These are phyloP conservation scores for Phasia obesa DNA, from an alignment of 2,888 invertebrate species.

Conservation along the genomic window DNA sequence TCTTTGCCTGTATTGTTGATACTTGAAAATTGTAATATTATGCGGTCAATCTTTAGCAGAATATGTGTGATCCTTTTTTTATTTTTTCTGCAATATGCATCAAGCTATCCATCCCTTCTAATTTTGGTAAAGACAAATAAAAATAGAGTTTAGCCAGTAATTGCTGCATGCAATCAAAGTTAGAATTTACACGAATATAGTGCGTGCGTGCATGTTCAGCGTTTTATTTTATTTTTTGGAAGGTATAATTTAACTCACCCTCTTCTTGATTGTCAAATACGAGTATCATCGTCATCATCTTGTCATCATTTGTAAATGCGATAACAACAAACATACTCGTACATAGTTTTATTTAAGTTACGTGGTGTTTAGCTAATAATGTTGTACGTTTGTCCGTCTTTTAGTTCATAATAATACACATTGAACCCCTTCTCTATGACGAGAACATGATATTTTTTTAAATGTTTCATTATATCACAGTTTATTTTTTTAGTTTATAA, in stretches of 20 bases:
- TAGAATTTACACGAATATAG: constrained; percentile 14
- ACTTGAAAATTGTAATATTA: constrained; percentile 42
- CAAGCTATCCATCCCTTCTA: constrained; percentile 14
- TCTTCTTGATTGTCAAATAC: constrained; percentile 33
- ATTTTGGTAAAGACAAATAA: constrained; percentile 27
- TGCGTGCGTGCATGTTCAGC: constrained; percentile 4
- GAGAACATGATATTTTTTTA: constrained; percentile 39
- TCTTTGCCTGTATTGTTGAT: constrained; percentile 4
- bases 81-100: not conserved
- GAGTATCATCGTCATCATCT: constrained; percentile 26
- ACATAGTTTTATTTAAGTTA: constrained; percentile 60
- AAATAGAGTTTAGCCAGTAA: constrained; percentile 42
- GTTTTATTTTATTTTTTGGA: constrained; percentile 2
- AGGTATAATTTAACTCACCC: constrained; percentile 54
- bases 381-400: not conserved
- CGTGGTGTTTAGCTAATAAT: constrained; percentile 58
- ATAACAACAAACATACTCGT: constrained; percentile 44
- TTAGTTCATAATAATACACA: constrained; percentile 13
- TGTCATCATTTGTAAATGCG: constrained; percentile 55
- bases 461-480: not conserved
- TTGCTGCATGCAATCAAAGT: constrained; percentile 51
- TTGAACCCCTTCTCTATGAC: constrained; percentile 35
- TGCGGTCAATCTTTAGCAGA: constrained; percentile 25
- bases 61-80: constrained; percentile 27
- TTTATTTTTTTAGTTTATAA: constrained; percentile 8